These are phyloP conservation scores for Reticulitermes speratus DNA, from an alignment of 1,140 invertebrate species.

Conservation along the genomic window DNA sequence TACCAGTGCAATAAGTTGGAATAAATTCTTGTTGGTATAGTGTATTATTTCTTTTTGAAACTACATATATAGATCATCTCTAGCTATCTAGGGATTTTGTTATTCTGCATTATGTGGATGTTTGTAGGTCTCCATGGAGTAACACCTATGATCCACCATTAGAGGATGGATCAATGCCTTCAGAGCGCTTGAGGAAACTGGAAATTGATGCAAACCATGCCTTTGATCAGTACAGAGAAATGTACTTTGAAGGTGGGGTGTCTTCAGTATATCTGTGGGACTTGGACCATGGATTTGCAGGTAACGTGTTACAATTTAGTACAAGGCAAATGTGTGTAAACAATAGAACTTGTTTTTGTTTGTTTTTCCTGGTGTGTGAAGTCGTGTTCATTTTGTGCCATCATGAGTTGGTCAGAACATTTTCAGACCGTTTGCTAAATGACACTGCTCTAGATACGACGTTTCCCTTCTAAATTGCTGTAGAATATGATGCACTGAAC, in stretches of 20 bases:
- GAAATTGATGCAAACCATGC: slow-evolving; percentile 98
- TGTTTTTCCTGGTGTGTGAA: neutral
- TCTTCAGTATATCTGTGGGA: slow-evolving; percentile 99
- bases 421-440: no score
- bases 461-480: no score
- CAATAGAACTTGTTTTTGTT: neutral
- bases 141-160: slow-evolving; percentile 97
- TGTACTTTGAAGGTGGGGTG: slow-evolving; percentile 99
- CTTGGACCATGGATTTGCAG: slow-evolving; percentile 96
- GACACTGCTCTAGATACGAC: no score
- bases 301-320: slow-evolving; percentile 45
- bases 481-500: no score
- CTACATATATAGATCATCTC: neutral
- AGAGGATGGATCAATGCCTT: slow-evolving; percentile 98
- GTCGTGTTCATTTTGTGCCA: neutral
- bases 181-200: slow-evolving; percentile 90
- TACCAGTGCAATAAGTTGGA: no score
- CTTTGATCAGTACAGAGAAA: slow-evolving; percentile 98
- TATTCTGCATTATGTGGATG: slow-evolving; percentile 17
- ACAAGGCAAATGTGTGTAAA: neutral
- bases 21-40: no score
- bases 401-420: no score
- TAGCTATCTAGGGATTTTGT: neutral
- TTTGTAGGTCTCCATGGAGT: slow-evolving; percentile 93
- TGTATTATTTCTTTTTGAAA: no score